Percentiles rank a stretch among this genome's conserved stretches.
Conservation (phyloP, 64 coral and sea anemone species). For the Montipora foliosa region DNA sequence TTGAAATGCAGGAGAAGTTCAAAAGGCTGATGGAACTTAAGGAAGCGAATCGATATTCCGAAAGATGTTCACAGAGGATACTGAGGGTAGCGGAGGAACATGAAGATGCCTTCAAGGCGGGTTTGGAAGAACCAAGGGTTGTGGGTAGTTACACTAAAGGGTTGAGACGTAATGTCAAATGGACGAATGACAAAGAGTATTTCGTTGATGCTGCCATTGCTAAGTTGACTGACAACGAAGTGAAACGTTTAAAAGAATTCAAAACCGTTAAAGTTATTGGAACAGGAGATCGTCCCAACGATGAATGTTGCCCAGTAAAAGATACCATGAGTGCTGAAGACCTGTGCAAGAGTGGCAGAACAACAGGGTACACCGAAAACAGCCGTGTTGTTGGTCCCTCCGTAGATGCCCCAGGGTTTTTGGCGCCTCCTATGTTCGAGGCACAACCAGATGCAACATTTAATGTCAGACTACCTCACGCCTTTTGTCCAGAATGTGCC, state of each 20-base stretch:
- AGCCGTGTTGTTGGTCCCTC: not conserved
- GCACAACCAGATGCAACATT: not conserved
- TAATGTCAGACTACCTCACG: not conserved
- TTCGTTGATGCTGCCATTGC: slow-evolving; percentile 38
- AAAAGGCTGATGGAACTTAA: not conserved
- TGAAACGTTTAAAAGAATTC: not conserved
- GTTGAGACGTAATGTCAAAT: not conserved
- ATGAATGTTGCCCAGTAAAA: not conserved
- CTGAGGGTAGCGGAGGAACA: too few relatives aligned
- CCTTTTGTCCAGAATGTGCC: not conserved
- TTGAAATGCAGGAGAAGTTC: not conserved
- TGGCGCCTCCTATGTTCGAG: not conserved
- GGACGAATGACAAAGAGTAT: not conserved
- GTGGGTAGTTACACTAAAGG: not conserved
- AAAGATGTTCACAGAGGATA: too few relatives aligned
- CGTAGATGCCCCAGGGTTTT: not conserved
- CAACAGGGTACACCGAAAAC: not conserved
- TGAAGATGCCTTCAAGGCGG: too few relatives aligned
- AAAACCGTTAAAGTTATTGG: not conserved
- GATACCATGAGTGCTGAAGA: not conserved
- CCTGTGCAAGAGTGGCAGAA: slow-evolving; percentile 21
- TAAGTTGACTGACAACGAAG: not conserved
- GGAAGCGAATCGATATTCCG: too few relatives aligned
- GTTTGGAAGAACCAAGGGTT: not conserved
- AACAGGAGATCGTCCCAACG: not conserved